phyloP scores from a whole-genome alignment of 1,140 invertebrate genomes.

The Gonatopus flavifemur region DNA sequence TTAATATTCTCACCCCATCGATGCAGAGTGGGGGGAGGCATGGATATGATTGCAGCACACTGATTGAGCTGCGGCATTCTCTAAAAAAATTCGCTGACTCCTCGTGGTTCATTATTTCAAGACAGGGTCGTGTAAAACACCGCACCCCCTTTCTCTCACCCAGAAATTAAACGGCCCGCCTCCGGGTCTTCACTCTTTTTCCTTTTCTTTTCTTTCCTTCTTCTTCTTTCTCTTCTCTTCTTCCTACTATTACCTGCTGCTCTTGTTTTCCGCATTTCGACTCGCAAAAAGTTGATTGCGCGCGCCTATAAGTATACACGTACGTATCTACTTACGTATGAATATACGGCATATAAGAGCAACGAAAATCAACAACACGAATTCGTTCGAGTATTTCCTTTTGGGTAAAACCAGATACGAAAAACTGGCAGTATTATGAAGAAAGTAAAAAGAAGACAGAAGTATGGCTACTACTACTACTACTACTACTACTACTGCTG shows the following conservation, averaged over 20 bases:
- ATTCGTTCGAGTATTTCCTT: too few species aligned
- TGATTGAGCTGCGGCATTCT: conserved; percentile 26
- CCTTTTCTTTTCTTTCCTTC: neutral
- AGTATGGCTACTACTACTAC: too few species aligned
- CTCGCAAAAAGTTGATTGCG: conserved; percentile 27
- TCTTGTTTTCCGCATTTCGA: conserved; percentile 15
- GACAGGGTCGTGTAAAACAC: conserved; percentile 22
- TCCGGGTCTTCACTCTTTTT: conserved; percentile 5
- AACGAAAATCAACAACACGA: too few species aligned
- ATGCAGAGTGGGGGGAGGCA: conserved; percentile 6
- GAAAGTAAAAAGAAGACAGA: too few species aligned
- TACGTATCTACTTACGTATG: too few species aligned
- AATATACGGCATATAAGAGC: too few species aligned
- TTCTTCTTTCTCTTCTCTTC: neutral
- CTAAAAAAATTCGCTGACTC: conserved; percentile 42
- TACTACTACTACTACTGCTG: too few species aligned
- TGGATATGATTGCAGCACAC: conserved; percentile 15
- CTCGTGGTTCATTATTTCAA: conserved; percentile 39
- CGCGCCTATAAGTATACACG: too few species aligned
- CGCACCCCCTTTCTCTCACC: neutral
- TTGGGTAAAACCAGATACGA: too few species aligned
- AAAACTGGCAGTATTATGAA: too few species aligned
- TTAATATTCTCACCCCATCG: conserved; percentile 38
- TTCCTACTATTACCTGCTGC: neutral
- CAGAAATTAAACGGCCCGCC: conserved; percentile 20